Evolutionary conservation across 2,113 vertebrate genomes (phyloP), one percentile per base, ranked within the genome.

Genomic region (Microtus richardsoni): DNA sequence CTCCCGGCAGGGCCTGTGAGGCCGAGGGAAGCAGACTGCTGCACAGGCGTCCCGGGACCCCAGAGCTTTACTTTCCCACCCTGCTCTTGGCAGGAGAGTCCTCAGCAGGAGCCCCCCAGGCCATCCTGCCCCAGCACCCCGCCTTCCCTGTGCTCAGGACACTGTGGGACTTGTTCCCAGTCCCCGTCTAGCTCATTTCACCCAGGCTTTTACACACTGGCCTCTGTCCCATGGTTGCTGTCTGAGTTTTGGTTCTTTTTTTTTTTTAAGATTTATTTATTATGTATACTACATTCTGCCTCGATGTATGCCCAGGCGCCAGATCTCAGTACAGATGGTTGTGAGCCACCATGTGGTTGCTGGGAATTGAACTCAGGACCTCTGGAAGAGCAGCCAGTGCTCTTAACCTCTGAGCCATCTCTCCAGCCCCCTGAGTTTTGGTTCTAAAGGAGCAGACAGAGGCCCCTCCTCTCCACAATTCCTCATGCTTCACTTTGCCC

Each of bases 121-220:
- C 41, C 41, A 4, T 39, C 62, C 28, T 8, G 10, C 30, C 39
- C n/a, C 75, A 4, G 66, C 3, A 58, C 78, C 94, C 92, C 93
- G 95, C 75, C 94, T 90, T 89, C 68, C 77, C 60, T 33, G 97
- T n/a, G 94, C 93, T 93, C 79, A 3, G 96, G 97, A 97, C 97
- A 97, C 96, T 97, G 95, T 19, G 60, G 90, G 92, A 70, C 94
- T 97, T 97, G 97, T 98, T 97, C 93, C 95, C 96, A 97, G 91
- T 96, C 95, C 95, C 92, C 92, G 97, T 98, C 97, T 96, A 97
- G 97, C 94, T 97, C 97, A 97, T 96, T 97, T 95, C 97, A 95
- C 97, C 73, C 26, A 0, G 54, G 80, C 87, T 82, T 97, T 97
- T 71, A 84, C 88, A 96, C 60, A 82, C 93, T 71, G 0, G 44